These are phyloP conservation scores for Tympanoctomys barrerae DNA, from an alignment of 2,797 vertebrate species.

Conservation along the genomic window DNA sequence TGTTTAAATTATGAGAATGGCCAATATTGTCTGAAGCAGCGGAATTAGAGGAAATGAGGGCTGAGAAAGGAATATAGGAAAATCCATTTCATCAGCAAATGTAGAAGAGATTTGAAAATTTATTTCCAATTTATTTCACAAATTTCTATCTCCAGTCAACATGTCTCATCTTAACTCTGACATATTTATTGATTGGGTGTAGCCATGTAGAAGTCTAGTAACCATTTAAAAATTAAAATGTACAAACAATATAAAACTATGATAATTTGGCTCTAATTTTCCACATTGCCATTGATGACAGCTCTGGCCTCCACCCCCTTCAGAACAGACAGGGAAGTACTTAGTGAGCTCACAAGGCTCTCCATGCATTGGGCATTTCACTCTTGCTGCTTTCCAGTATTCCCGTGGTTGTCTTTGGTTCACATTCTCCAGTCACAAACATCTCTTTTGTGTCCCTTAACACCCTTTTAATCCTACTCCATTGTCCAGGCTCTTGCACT, in stretches of 20 bases:
- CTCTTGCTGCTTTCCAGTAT: not conserved
- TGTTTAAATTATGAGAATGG: not conserved
- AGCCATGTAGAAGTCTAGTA: not conserved
- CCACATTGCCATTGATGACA: not conserved
- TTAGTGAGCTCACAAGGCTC: not conserved
- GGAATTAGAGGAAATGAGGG: not conserved
- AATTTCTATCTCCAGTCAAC: not conserved
- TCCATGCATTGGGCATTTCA: not conserved
- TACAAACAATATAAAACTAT: not conserved
- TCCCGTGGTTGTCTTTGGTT: not conserved
- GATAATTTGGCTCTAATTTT: not conserved
- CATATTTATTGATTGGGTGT: not conserved
- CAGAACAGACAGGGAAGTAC: not conserved
- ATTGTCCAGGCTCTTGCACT: not conserved
- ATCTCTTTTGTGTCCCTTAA: not conserved
- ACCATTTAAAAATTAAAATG: not conserved
- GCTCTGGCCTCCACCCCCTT: not conserved
- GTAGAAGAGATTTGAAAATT: not conserved
- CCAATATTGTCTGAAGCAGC: not conserved
- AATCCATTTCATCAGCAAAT: not conserved
- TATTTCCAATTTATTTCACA: not conserved
- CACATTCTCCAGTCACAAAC: not conserved
- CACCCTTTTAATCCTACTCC: not conserved
- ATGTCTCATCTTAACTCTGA: not conserved
- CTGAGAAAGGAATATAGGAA: not conserved